Base-by-base conservation (phyloP, 2,888 invertebrate genomes). In the Synanthedon andrenaeformis region DNA sequence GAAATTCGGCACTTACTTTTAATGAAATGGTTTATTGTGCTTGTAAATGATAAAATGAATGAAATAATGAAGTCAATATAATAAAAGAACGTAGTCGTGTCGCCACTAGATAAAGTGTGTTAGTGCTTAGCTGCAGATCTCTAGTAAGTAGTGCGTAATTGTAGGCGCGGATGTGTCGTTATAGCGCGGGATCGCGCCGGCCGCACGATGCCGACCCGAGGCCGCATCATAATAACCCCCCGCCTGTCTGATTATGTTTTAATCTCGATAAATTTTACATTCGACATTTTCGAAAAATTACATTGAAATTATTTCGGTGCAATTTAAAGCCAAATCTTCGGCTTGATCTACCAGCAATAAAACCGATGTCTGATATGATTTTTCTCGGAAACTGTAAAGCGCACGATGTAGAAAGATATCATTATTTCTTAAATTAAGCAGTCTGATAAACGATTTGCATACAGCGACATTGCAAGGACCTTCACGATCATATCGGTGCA, bases 211-310 rank as follows among this genome's bases (percentile, higher is more conserved):
- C 6, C 45, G 45, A 56, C 51, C 50, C 60, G 58, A 59, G 56
- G 58, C 58, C 57, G 54, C 59, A 57, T 56, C 61, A 58, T 61
- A 63, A 63, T 61, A 63, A 62, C 66, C 61, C 23, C 57, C 45
- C 45, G 45, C 45, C 53, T 54, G 51, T 49, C 63, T 64, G 63
- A 66, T 62, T 69, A 73, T 69, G 64, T 70, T 73, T 72, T 71
- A 74, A 76, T 73, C 69, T 70, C 70, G 69, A 71, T 70, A 45
- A n/a, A 45, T 45, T 45, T 45, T 69, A 70, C 59, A 62, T 68
- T 72, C 69, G 67, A 68, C 64, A 70, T 71, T 70, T 69, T 69
- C 65, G 61, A 72, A 49, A 74, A 76, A 74, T 69, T 71, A 70
- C 69, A 65, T 69, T 65, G 23, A 72, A 72, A 72, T 70, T 71